Evolutionary conservation across 1,140 invertebrate genomes (phyloP).

Genomic region (Zophobas morio): DNA sequence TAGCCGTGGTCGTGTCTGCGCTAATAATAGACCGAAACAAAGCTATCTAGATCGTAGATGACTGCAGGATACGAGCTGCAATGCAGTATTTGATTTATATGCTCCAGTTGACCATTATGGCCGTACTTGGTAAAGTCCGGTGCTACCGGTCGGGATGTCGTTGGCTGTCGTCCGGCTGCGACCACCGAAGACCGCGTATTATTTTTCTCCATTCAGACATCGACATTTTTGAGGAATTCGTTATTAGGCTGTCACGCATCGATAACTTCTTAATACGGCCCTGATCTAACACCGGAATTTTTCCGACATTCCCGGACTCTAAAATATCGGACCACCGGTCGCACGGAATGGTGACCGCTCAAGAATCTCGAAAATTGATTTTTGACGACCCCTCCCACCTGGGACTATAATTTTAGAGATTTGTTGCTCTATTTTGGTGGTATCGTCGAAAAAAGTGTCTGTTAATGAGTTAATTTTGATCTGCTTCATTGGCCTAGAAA

Average conservation of each 20-base stretch:
- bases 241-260: slow-evolving; percentile 17
- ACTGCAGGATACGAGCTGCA: slow-evolving; percentile 47
- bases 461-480: slow-evolving; percentile 1
- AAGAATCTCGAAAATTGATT: slow-evolving; percentile 7
- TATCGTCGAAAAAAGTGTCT: neutral
- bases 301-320: no score
- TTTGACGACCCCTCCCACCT: slow-evolving; percentile 15
- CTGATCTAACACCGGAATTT: neutral
- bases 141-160: slow-evolving; percentile 46
- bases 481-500: neutral
- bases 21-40: slow-evolving; percentile 51
- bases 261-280: slow-evolving; percentile 17
- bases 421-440: neutral
- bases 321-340: neutral
- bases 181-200: slow-evolving; percentile 30
- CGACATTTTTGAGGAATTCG: slow-evolving; percentile 35
- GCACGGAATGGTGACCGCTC: neutral
- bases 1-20: slow-evolving; percentile 34
- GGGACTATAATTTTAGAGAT: neutral
- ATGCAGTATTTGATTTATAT: slow-evolving; percentile 51
- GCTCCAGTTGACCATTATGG: slow-evolving; percentile 51
- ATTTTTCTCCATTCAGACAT: slow-evolving; percentile 24
- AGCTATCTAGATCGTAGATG: slow-evolving; percentile 52
- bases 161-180: slow-evolving; percentile 35
- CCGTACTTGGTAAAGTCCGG: slow-evolving; percentile 50